Base-by-base conservation (phyloP, 2,888 invertebrate species). In the Galeopsomyia nigrocyanea region DNA sequence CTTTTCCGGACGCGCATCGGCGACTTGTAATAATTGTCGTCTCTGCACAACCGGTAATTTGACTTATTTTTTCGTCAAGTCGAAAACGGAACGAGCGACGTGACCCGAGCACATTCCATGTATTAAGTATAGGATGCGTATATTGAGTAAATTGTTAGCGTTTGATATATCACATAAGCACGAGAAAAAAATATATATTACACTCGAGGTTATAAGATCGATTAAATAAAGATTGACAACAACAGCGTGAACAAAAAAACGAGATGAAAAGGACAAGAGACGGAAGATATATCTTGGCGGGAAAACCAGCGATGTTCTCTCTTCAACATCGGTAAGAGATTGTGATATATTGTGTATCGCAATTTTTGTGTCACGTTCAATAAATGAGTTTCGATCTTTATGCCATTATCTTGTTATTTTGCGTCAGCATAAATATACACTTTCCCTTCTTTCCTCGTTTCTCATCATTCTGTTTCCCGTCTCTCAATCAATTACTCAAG, bases 331-430 rank as follows among this genome's bases (percentile, higher is more conserved):
- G 79, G 78, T 82, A 83, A 77, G 79, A 77, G 75, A 79, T 77
- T 81, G 79, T 69, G 50, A 81, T 78, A 80, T 83, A 26, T 26
- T n/a, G 10, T 39, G 81, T 82, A 84, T 83, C 78, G 81, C 82
- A 80, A 84, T 84, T 84, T 84, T 83, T 84, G 83, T 83, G 84
- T 82, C 82, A 82, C 82, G 82, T 84, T 84, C 82, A 85, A 85
- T 84, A 84, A 73, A 75, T 65, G 71, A 75, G 63, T 75, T 73
- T 68, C 65, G 22, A 73, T 69, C 66, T 68, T 70, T 67, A 71
- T n/a, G 26, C 16, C 16, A 64, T 64, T 53, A 9, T 65, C 17
- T 51, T 58, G 13, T 68, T n/a, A 49, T 47, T 55, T 31, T 16
- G 6, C 13, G 26, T 26, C 26, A 26, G 7, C 39, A 39, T 10